These are phyloP conservation scores for Ornithoptera priamus DNA, from an alignment of 2,888 invertebrate species.

Conservation along the genomic window DNA sequence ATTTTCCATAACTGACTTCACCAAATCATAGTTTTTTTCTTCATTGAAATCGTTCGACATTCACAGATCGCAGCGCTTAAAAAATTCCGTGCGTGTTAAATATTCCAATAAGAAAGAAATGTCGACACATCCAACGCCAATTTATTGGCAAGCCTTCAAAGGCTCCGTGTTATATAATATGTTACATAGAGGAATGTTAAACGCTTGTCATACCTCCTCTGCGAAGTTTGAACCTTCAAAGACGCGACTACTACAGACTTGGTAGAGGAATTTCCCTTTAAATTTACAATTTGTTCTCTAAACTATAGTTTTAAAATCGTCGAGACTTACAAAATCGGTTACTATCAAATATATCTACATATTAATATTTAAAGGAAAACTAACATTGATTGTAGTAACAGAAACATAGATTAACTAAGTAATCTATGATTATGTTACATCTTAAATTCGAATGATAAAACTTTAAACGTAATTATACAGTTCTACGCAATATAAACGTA, in stretches of 20 bases:
- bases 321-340: neutral
- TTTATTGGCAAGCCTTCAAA: slow-evolving; percentile 21
- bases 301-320: slow-evolving; percentile 12
- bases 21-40: no score
- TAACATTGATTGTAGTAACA: no score
- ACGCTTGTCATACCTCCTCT: slow-evolving; percentile 12
- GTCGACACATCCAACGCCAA: neutral
- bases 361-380: no score
- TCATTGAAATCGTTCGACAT: neutral
- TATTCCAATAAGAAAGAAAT: neutral
- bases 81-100: neutral
- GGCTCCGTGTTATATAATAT: slow-evolving; percentile 16
- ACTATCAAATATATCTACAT: no score
- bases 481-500: no score
- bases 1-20: no score
- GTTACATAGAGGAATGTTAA: slow-evolving; percentile 24
- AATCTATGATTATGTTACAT: no score
- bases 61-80: neutral
- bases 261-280: slow-evolving; percentile 22
- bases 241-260: slow-evolving; percentile 13
- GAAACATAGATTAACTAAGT: no score
- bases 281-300: slow-evolving; percentile 14
- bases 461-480: no score
- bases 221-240: slow-evolving; percentile 18
- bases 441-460: no score